Evolutionary conservation across 1,140 invertebrate species (phyloP), one percentile per base, ranked within the genome.

Genomic region (Colletes latitarsis): DNA sequence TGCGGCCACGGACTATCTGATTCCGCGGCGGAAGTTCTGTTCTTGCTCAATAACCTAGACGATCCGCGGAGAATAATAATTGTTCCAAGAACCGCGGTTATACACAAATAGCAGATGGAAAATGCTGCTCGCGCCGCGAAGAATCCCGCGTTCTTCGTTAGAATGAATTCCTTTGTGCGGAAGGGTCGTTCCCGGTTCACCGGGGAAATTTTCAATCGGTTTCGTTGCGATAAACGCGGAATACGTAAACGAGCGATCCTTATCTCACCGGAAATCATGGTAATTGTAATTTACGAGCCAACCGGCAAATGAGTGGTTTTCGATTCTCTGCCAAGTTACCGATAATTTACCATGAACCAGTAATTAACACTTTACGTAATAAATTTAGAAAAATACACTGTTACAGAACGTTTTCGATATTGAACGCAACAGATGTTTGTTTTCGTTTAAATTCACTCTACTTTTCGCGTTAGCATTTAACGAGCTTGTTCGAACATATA

Each of bases 11-110:
- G 74, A 64, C 81, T 89, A 90, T 90, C 89, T 89, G 88, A 90
- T 90, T 85, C 74, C 81, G 82, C 83, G 81, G 85, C 88, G 89
- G 89, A 90, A 90, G 89, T 88, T 78, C 89, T 85, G 87, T 88
- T 90, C 88, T 90, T 90, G 85, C 89, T 89, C 89, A 88, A 90
- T 90, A 90, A 90, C 88, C 84, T 83, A 80, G 83, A 53, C 89
- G 87, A 87, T 88, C 73, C 86, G 76, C 81, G 80, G 84, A 81
- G 89, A 87, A 89, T 85, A 85, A 82, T 84, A 77, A 85, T 85
- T 84, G 84, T 85, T 82, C 58, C 62, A 49, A 10, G 71, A 57
- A 52, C 74, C 43, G 39, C 43, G 62, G 30, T 43, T 68, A 57
- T 46, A 58, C 75, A 80, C 55, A 75, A 71, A 21, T 43, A 52